Evolutionary conservation across 2,888 invertebrate genomes (phyloP).

Genomic region (Lutraria lutraria): DNA sequence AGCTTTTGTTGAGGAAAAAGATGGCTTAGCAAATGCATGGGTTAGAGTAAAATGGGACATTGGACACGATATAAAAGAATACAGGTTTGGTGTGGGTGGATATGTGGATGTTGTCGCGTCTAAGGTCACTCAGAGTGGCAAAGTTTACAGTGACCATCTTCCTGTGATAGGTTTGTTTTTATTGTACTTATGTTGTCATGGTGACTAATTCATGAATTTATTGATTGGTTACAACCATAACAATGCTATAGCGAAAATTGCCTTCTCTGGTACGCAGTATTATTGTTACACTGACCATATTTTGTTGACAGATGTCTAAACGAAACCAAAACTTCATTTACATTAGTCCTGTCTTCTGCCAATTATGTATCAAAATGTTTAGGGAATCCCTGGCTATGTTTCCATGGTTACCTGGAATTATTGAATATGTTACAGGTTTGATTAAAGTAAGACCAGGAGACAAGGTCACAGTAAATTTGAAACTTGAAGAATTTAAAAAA

Average conservation of each 20-base stretch:
- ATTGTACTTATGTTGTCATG: background rate
- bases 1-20: conserved; percentile 60
- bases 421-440: conserved; percentile 50
- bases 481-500: conserved; percentile 55
- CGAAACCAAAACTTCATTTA: no score
- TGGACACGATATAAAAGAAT: conserved; percentile 58
- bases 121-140: conserved; percentile 59
- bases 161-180: conserved; percentile 67
- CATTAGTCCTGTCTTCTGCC: no score
- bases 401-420: background rate
- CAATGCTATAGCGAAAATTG: no score
- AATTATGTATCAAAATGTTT: no score
- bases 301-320: no score
- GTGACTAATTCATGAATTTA: background rate
- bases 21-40: conserved; percentile 58
- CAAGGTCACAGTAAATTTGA: conserved; percentile 64
- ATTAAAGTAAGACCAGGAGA: conserved; percentile 59
- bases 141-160: conserved; percentile 69
- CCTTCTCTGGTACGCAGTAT: no score
- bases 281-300: no score
- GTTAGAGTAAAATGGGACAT: conserved; percentile 69
- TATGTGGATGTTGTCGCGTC: conserved; percentile 68
- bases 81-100: conserved; percentile 68
- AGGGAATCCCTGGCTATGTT: no score
- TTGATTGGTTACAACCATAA: no score